Evolutionary conservation across 1,140 invertebrate genomes (phyloP), one percentile per base, ranked within the genome.

Genomic region (Drosophila obscura): DNA sequence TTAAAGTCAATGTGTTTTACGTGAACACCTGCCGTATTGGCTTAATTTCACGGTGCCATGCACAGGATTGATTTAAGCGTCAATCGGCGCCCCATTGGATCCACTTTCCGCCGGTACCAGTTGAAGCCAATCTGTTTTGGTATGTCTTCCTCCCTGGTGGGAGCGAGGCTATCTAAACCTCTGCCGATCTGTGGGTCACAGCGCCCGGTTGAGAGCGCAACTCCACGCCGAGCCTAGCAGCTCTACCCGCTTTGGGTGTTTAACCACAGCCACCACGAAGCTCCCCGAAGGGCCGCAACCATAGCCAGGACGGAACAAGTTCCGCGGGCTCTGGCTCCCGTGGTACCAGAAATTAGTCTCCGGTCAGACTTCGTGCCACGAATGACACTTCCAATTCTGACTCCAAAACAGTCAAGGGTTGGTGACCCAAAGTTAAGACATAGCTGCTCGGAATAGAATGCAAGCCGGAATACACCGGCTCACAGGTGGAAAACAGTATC

Each of bases 101-200:
- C n/a, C n/a, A n/a, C 16, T 16, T 26, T 26, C 24, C 0, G n/a
- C n/a, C n/a, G n/a, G n/a, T n/a, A n/a, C n/a, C n/a, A n/a, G n/a
- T n/a, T n/a, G n/a, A n/a, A 26, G 24, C 0, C 24, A 26, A 26
- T 26, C 24, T 26, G 24, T 26, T 26, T 26, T 26, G 24, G 24
- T 26, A 26, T 26, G 24, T 26, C 24, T 26, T 26, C 24, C 24
- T 26, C 24, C 24, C 24, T 39, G 15, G 51, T 16, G 5, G 79
- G 92, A 77, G 87, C 63, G 26, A 90, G 91, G 43, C 28, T 53
- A 53, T 39, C 51, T 52, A 52, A 35, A 57, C 55, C 55, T 45
- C 24, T 45, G 26, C 43, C 15, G 41, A 51, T 62, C 24, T 46
- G 1, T 26, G 31, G 58, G 13, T 50, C 4, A 43, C 7, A 22